Evolutionary conservation across 2,888 invertebrate genomes (phyloP).

Genomic region (Euspilapteryx auroguttella): DNA sequence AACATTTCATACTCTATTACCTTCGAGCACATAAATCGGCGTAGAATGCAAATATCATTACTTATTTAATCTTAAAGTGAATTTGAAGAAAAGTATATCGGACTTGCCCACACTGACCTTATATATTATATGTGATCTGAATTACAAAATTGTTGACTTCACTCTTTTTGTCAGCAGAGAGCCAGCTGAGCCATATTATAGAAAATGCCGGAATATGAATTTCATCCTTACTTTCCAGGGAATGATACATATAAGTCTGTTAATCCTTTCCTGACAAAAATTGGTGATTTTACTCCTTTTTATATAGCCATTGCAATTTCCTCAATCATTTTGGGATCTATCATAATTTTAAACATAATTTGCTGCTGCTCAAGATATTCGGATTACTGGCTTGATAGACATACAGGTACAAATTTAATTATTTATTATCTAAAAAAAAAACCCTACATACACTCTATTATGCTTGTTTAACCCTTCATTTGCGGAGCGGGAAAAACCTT

Average conservation of each 20-base stretch:
- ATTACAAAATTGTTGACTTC: too few relatives aligned
- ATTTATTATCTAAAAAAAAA: too few relatives aligned
- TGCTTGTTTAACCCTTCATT: conserved; percentile 2
- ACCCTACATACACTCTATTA: too few relatives aligned
- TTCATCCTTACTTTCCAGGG: conserved; percentile 41
- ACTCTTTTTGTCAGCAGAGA: conserved; percentile 3
- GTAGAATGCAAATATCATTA: too few relatives aligned
- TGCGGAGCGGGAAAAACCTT: too few relatives aligned
- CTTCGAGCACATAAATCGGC: too few relatives aligned
- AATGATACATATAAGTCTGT: conserved; percentile 36
- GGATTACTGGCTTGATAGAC: conserved; percentile 79
- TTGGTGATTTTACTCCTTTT: conserved; percentile 81
- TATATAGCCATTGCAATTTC: conserved; percentile 81
- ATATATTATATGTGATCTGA: too few relatives aligned
- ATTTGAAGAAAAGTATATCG: too few relatives aligned
- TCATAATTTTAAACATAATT: conserved; percentile 76
- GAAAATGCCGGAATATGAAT: conserved; percentile 44
- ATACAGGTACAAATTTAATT: conserved; percentile 67
- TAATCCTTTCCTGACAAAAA: conserved; percentile 27
- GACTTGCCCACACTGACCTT: too few relatives aligned
- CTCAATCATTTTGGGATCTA: conserved; percentile 67
- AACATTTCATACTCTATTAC: too few relatives aligned
- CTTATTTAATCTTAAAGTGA: too few relatives aligned
- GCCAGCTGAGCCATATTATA: too few relatives aligned
- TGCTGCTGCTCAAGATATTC: conserved; percentile 81